Percentiles rank a stretch among this genome's conserved stretches.
Conservation (phyloP, 2,797 vertebrate species). For the Vultur gryphus region DNA sequence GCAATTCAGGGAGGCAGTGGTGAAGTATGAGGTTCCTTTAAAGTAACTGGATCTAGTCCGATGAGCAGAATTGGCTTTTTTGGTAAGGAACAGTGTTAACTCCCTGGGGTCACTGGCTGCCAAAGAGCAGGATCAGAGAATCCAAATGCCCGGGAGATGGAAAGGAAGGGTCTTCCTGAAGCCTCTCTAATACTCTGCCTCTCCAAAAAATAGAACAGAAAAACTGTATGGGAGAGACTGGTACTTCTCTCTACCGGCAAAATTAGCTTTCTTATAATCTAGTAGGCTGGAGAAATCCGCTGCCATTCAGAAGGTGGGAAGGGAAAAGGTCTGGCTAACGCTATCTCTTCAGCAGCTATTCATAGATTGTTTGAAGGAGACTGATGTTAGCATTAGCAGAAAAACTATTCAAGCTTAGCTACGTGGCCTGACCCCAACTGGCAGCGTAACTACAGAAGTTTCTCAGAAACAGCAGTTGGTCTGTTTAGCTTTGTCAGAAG, state of each 20-base stretch:
- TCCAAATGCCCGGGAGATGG: not conserved
- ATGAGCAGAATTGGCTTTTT: not conserved
- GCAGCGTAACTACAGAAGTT: not conserved
- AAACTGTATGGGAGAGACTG: not conserved
- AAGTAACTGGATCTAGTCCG: not conserved
- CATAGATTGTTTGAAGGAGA: not conserved
- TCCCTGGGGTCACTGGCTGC: not conserved
- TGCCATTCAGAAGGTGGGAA: not conserved
- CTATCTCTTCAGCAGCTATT: not conserved
- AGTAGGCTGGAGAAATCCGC: not conserved
- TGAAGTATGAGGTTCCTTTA: not conserved
- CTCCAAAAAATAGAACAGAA: not conserved
- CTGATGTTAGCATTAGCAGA: not conserved
- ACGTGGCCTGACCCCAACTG: not conserved
- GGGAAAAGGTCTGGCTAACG: not conserved
- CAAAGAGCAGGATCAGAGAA: not conserved
- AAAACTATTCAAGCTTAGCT: not conserved
- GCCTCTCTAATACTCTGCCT: not conserved
- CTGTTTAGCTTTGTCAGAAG: not conserved
- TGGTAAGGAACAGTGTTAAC: accelerated
- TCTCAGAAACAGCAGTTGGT: not conserved
- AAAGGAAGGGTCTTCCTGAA: not conserved
- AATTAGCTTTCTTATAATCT: not conserved
- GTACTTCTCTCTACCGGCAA: not conserved
- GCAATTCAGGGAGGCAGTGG: not conserved